Evolutionary conservation across 2,797 vertebrate genomes (phyloP), one percentile per base, ranked within the genome.

Genomic region (Macroramphosus scolopax): DNA sequence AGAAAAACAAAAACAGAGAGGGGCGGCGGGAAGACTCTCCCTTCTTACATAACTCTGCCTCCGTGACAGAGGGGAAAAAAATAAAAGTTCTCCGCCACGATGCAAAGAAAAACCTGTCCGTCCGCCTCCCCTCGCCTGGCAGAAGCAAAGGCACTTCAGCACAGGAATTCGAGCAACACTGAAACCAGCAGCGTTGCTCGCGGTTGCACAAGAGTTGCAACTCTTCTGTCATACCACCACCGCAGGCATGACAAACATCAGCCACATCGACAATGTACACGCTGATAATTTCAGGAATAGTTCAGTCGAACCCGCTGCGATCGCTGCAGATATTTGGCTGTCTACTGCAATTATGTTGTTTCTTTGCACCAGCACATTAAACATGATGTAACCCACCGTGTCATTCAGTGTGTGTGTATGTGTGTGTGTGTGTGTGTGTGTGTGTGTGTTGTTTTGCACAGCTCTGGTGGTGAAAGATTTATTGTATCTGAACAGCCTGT

Each of bases 1-100:
- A 91, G 87, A 91, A 91, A 92, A 91, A 91, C 87, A 92, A 89
- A 88, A 91, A 89, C 87, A 91, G 78, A 77, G 78, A 86, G 73
- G 82, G 85, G 88, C 74, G 85, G 87, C 80, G 82, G 80, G 83
- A 88, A 78, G 85, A 82, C 75, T 80, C 85, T 85, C 76, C 77
- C 61, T 75, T 68, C 84, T 90, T 90, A 90, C 85, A 87, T 88
- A 90, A 89, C 72, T 58, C 78, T 30, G 78, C 75, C 81, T 83
- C 70, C 55, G 83, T 81, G 77, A 81, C 78, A 75, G 75, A 25
- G 30, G 50, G 26, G 31, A 26, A 17, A 36, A 22, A 54, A 56
- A 57, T 56, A 63, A 60, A 61, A 56, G 49, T 72, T 70, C 73
- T 61, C 54, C 40, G 51, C 76, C 77, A 81, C 78, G 70, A 77